A percentile compares a stretch with the other conserved stretches of the same genome.
These are phyloP conservation scores for Atopsyche davidsoni DNA, from an alignment of 1,140 invertebrate genomes.

Conservation along the genomic window DNA sequence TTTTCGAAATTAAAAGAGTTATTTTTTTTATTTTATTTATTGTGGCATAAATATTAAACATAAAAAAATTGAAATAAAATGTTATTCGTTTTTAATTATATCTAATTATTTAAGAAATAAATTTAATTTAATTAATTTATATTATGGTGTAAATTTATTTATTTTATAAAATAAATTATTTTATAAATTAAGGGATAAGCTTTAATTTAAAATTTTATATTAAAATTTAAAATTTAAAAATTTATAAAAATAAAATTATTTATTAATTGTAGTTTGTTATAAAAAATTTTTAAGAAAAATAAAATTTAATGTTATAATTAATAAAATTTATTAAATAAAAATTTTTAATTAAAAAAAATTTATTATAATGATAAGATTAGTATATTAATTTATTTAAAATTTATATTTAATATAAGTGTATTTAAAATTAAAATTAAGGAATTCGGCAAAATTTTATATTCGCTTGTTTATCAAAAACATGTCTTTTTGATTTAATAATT, in stretches of 20 bases:
- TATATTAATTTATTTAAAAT: not conserved
- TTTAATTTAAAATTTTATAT: constrained; percentile 41
- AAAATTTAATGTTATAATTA: constrained; percentile 24
- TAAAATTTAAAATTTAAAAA: constrained; percentile 35
- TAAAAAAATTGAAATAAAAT: constrained; percentile 54
- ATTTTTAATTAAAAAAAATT: constrained; percentile 35
- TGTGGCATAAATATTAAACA: constrained; percentile 51
- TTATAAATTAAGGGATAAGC: constrained; percentile 36
- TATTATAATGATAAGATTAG: not conserved
- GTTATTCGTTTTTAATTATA: constrained; percentile 56
- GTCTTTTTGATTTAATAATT: constrained; percentile 52
- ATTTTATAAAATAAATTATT: constrained; percentile 44
- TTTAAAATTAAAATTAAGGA: constrained; percentile 42
- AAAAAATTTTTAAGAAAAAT: constrained; percentile 30
- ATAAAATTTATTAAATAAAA: constrained; percentile 17
- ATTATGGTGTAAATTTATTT: constrained; percentile 41
- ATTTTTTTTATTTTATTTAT: constrained; percentile 46
- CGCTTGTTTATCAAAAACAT: constrained; percentile 73
- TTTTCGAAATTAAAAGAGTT: constrained; percentile 53
- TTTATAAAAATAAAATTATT: constrained; percentile 14
- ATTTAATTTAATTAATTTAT: constrained; percentile 48
- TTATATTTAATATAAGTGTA: not conserved
- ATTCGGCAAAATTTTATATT: constrained; percentile 56
- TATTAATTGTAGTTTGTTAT: constrained; percentile 15
- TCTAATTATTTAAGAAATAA: constrained; percentile 59